Percentiles rank a stretch among this genome's conserved stretches.
These are phyloP conservation scores for Incurvaria masculella DNA, from an alignment of 2,888 invertebrate genomes.

Conservation along the genomic window DNA sequence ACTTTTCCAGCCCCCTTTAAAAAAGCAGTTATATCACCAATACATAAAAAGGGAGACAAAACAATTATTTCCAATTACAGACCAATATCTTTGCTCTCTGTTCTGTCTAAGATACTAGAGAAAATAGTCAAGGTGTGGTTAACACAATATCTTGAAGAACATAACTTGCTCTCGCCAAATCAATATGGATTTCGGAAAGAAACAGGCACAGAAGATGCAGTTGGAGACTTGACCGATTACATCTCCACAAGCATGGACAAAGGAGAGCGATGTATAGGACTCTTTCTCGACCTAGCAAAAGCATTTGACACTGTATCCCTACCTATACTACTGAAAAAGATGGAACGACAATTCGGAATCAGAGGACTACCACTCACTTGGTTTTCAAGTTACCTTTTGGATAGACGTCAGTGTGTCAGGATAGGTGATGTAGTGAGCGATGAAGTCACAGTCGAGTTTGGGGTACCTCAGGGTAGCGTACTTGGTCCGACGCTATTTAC, in stretches of 20 bases:
- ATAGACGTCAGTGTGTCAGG: too few relatives aligned
- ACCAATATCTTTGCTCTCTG: not conserved
- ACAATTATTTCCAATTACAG: not conserved
- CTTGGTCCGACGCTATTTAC: too few relatives aligned
- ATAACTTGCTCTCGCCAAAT: not conserved
- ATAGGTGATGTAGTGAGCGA: too few relatives aligned
- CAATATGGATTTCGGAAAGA: not conserved
- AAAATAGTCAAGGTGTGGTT: not conserved
- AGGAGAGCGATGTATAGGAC: not conserved
- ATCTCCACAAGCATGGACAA: not conserved
- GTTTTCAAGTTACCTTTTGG: too few relatives aligned
- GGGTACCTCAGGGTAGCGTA: too few relatives aligned
- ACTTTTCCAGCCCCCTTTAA: not conserved
- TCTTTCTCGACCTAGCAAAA: too few relatives aligned
- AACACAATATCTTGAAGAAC: not conserved
- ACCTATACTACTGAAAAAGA: too few relatives aligned
- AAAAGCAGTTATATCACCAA: not conserved
- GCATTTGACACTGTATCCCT: too few relatives aligned
- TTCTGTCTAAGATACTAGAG: slow-evolving; percentile 1
- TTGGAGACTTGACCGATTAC: not conserved
- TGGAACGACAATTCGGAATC: too few relatives aligned
- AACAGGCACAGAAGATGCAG: not conserved
- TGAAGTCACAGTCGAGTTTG: too few relatives aligned
- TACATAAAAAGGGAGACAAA: not conserved
- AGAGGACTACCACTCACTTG: too few relatives aligned